These are phyloP conservation scores for Rousettus leschenaultii DNA, from an alignment of 2,113 vertebrate genomes.

Conservation along the genomic window DNA sequence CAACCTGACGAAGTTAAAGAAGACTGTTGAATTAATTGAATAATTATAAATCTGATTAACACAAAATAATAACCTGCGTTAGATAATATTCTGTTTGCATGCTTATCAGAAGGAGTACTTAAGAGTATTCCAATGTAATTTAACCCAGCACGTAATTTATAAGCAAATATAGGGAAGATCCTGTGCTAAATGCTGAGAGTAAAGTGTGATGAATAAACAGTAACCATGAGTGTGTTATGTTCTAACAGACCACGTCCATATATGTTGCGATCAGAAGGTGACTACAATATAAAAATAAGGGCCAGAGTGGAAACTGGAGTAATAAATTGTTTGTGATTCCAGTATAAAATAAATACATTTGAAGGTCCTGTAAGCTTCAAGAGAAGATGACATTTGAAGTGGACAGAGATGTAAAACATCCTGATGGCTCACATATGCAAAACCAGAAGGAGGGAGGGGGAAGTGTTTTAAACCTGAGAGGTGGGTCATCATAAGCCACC, in stretches of 20 bases:
- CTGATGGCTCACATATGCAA: background rate
- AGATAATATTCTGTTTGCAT: background rate
- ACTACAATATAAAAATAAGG: background rate
- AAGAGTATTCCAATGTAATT: background rate
- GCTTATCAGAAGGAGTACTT: background rate
- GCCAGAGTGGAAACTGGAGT: background rate
- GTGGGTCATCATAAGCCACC: background rate
- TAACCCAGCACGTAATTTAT: background rate
- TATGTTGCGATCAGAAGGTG: background rate
- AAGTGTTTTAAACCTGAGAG: background rate
- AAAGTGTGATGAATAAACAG: background rate
- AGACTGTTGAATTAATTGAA: background rate
- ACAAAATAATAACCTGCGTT: background rate
- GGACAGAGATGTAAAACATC: background rate
- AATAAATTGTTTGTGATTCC: background rate
- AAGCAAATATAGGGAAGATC: background rate
- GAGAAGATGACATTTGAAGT: background rate
- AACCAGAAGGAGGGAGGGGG: background rate
- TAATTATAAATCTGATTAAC: background rate
- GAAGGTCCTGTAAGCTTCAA: background rate
- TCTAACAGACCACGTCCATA: background rate
- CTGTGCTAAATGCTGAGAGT: background rate
- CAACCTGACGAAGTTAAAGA: background rate
- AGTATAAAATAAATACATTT: background rate
- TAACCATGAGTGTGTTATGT: background rate